Evolutionary conservation across 2,113 vertebrate genomes (phyloP).

Genomic region (Pantherophis guttatus): DNA sequence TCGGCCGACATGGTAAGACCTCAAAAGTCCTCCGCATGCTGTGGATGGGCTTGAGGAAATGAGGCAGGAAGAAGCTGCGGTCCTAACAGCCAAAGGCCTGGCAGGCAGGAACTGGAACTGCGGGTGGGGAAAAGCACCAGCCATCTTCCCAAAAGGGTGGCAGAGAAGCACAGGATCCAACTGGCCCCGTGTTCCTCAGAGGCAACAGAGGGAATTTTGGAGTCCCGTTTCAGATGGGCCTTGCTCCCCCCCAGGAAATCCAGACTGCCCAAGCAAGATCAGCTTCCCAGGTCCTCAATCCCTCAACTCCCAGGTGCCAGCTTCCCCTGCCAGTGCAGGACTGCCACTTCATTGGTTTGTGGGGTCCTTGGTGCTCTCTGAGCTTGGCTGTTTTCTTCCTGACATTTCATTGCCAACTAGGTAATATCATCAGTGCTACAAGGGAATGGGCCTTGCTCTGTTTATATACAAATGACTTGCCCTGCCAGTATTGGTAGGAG

Average conservation of each 20-base stretch:
- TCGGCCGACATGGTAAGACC: neutral
- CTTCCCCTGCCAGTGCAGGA: neutral
- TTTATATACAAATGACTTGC: neutral
- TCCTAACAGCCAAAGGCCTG: neutral
- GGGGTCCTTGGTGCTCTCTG: neutral
- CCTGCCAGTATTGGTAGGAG: neutral
- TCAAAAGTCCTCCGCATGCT: neutral
- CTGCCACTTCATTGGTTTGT: neutral
- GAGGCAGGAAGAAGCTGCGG: neutral
- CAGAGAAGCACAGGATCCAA: neutral
- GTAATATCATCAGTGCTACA: neutral
- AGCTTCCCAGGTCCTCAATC: neutral
- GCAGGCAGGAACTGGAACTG: neutral
- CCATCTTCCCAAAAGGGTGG: neutral
- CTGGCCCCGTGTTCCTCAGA: neutral
- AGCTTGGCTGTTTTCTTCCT: neutral
- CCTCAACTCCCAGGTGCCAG: neutral
- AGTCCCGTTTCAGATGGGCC: neutral
- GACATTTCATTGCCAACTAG: neutral
- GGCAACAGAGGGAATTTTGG: neutral
- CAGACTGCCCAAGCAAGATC: neutral
- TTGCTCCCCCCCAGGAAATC: neutral
- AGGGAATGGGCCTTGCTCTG: neutral
- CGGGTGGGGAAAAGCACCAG: neutral
- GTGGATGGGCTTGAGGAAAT: neutral